Evolutionary conservation across 2,797 vertebrate species (phyloP).

Genomic region (Muraenolepis orangiensis): DNA sequence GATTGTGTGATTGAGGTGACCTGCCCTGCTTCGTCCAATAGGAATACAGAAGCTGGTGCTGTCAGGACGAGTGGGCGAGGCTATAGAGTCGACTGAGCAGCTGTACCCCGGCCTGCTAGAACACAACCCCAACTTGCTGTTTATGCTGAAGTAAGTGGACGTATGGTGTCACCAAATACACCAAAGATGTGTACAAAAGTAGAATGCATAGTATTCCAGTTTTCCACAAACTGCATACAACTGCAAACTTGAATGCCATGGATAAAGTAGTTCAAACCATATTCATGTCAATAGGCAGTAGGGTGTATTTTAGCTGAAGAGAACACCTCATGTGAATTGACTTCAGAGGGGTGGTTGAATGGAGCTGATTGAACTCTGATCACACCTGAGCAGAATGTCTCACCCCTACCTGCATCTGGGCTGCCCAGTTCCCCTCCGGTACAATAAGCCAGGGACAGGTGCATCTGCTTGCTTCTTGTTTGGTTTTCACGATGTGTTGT

Average conservation of each 20-base stretch:
- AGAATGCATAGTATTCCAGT: not conserved
- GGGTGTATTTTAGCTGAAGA: too few relatives aligned
- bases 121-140: conserved; percentile 94
- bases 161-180: not conserved
- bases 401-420: too few relatives aligned
- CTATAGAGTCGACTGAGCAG: conserved; percentile 92
- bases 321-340: too few relatives aligned
- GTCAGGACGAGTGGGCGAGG: conserved; percentile 93
- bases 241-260: not conserved
- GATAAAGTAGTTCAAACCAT: too few relatives aligned
- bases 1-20: not conserved
- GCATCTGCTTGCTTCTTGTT: too few relatives aligned
- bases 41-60: conserved; percentile 99
- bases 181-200: not conserved
- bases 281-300: too few relatives aligned
- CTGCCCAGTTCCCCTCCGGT: too few relatives aligned
- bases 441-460: too few relatives aligned
- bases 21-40: conserved; percentile 48
- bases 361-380: too few relatives aligned
- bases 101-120: conserved; percentile 95
- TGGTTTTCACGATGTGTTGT: too few relatives aligned
- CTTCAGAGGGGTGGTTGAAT: too few relatives aligned
- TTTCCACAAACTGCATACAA: not conserved
- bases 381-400: too few relatives aligned
- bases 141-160: conserved; percentile 93